A percentile compares a stretch with the other conserved stretches of the same genome.
Evolutionary conservation across 2,113 vertebrate genomes (phyloP).

Genomic region (Cygnus atratus): DNA sequence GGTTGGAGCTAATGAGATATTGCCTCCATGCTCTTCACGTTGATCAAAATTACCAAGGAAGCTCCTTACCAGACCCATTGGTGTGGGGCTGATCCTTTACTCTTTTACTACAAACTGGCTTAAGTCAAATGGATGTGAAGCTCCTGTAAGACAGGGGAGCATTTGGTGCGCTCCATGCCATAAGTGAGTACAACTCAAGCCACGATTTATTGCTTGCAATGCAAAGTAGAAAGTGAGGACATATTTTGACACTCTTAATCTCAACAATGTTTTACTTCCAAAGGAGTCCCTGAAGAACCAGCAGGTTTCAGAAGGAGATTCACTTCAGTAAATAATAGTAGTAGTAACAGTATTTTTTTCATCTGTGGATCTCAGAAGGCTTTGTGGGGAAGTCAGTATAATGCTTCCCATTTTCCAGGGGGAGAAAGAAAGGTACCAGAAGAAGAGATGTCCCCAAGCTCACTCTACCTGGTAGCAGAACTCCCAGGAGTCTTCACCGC

Average conservation of each 20-base stretch:
- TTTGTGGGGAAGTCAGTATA: neutral
- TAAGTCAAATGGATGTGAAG: neutral
- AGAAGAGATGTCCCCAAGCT: neutral
- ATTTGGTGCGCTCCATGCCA: neutral
- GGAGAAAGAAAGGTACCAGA: neutral
- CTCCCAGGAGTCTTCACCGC: accelerated
- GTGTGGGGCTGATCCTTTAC: neutral
- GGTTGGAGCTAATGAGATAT: neutral
- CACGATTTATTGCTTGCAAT: neutral
- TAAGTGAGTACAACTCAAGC: neutral
- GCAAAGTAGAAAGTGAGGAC: neutral
- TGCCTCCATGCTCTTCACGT: neutral
- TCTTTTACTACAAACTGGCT: neutral
- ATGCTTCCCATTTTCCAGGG: neutral
- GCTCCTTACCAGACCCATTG: neutral
- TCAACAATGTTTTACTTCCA: neutral
- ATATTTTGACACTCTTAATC: neutral
- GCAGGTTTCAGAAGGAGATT: neutral
- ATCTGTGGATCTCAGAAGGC: neutral
- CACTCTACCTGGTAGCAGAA: accelerated
- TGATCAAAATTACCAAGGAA: neutral
- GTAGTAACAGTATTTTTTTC: neutral
- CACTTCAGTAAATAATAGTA: neutral
- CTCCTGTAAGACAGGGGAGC: neutral
- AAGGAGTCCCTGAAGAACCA: neutral